Conservation (phyloP, 2,797 vertebrate species). For the Martes flavigula region DNA sequence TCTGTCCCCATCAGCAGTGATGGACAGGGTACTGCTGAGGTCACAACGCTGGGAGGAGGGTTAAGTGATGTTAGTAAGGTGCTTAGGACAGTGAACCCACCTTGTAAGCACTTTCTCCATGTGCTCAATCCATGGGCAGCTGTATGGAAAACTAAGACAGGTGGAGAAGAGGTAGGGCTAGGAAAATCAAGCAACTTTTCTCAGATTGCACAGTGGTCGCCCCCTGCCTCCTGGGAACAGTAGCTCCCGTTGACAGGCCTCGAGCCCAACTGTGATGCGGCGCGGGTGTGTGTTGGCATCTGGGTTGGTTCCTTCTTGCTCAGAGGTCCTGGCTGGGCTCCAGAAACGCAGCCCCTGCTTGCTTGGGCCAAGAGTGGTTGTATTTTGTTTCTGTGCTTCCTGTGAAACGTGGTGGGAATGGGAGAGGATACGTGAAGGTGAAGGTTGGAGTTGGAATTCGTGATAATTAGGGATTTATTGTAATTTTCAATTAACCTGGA, state of each 20-base stretch:
- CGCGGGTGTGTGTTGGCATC: background rate
- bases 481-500: background rate
- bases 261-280: too few species aligned
- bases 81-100: background rate
- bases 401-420: background rate
- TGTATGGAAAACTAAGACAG: background rate
- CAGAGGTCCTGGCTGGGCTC: background rate
- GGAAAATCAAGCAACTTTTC: background rate
- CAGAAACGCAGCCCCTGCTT: background rate
- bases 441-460: background rate
- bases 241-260: accelerated
- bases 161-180: background rate
- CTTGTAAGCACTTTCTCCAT: background rate
- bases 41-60: background rate
- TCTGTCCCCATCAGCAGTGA: background rate
- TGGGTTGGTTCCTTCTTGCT: background rate
- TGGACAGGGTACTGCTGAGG: too few species aligned
- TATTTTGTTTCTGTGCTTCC: background rate
- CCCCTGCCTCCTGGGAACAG: background rate
- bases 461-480: background rate
- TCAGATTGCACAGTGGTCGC: background rate
- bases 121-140: background rate
- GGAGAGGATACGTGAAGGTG: background rate
- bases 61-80: background rate
- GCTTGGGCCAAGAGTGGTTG: background rate